These are phyloP conservation scores for Sycobia sp. DNA, from an alignment of 1,140 invertebrate genomes.

Conservation along the genomic window DNA sequence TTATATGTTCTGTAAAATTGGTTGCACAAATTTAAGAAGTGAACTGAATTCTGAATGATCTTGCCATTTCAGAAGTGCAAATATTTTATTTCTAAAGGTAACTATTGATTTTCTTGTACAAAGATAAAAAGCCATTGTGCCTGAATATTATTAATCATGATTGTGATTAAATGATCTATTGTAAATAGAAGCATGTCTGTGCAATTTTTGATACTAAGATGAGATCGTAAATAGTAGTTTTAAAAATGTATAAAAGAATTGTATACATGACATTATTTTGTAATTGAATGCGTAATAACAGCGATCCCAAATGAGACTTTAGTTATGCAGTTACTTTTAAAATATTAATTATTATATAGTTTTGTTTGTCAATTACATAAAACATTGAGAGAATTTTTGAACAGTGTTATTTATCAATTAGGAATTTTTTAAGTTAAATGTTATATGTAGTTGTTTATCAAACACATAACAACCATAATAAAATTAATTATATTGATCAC, in stretches of 20 bases:
- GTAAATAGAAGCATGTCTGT: conserved; percentile 32
- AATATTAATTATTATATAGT: too few species aligned
- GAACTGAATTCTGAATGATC: conserved; percentile 16
- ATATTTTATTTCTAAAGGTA: conserved; percentile 47
- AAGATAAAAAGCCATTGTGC: conserved; percentile 45
- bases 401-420: too few species aligned
- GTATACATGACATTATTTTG: conserved; percentile 31
- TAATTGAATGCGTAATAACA: conserved; percentile 3
- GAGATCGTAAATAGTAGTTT: too few species aligned
- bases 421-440: too few species aligned
- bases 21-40: too few species aligned
- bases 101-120: conserved; percentile 41
- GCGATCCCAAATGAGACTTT: conserved; percentile 6
- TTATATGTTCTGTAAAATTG: too few species aligned
- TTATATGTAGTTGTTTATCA: too few species aligned
- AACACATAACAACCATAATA: too few species aligned
- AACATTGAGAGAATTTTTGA: too few species aligned
- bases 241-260: conserved; percentile 7
- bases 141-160: conserved; percentile 38
- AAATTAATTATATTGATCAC: too few species aligned
- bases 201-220: conserved; percentile 11
- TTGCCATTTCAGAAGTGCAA: conserved; percentile 45
- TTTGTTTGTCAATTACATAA: too few species aligned
- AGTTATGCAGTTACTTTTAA: too few species aligned
- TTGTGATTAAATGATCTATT: conserved; percentile 22